Evolutionary conservation across 2,797 vertebrate species (phyloP).

Genomic region (Megaceryle alcyon): DNA sequence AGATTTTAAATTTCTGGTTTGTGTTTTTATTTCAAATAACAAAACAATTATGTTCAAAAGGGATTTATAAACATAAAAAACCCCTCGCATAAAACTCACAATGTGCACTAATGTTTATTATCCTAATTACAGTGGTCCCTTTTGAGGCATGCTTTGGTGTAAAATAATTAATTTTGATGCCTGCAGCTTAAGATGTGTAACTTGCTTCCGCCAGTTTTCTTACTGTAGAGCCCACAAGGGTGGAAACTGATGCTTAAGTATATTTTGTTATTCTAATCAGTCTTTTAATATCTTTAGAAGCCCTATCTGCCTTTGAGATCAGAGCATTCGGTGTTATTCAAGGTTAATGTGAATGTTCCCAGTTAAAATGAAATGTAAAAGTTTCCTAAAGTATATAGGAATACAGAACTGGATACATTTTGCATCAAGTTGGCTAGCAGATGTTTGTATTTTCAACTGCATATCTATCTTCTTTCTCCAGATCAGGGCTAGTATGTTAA

Average conservation of each 20-base stretch:
- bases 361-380: background rate
- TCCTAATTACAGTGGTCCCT: conserved; percentile 65
- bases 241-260: conserved; percentile 29
- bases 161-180: conserved; percentile 73
- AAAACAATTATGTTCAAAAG: conserved; percentile 31
- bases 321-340: background rate
- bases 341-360: conserved; percentile 1
- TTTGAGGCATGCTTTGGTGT: conserved; percentile 53
- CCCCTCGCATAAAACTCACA: conserved; percentile 9
- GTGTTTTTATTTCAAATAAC: conserved; percentile 39
- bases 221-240: conserved; percentile 36
- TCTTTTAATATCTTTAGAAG: conserved; percentile 17
- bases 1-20: conserved; percentile 35
- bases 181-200: conserved; percentile 53
- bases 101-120: conserved; percentile 52
- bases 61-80: conserved; percentile 61
- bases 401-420: background rate
- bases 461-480: background rate
- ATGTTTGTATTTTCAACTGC: background rate
- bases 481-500: background rate
- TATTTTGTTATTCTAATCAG: conserved; percentile 50
- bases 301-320: background rate
- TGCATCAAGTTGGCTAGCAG: background rate
- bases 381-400: background rate
- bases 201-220: conserved; percentile 47